Percentiles rank a stretch among this genome's conserved stretches.
Evolutionary conservation across 2,797 vertebrate species (phyloP).

Genomic region (Molossus alvarezi): DNA sequence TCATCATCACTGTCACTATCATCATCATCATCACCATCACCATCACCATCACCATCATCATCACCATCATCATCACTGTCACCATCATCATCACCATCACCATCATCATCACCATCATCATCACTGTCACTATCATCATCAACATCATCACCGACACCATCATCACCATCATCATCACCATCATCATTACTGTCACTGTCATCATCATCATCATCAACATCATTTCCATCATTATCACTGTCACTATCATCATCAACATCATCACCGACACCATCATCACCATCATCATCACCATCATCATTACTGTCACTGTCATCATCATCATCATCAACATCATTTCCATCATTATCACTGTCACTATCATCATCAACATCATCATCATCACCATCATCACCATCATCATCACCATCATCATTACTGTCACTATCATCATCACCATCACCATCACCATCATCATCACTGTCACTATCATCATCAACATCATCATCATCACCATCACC

Average conservation of each 20-base stretch:
- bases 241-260: no score
- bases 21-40: background rate
- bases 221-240: no score
- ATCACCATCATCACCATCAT: no score
- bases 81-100: background rate
- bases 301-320: no score
- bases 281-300: background rate
- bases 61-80: background rate
- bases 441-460: background rate
- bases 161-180: background rate
- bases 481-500: background rate
- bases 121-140: no score
- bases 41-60: background rate
- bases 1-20: background rate
- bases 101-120: background rate
- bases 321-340: rapidly evolving
- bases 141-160: background rate
- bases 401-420: no score
- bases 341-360: no score
- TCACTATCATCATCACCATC: no score
- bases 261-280: background rate
- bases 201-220: no score
- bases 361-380: no score
- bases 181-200: no score
- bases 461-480: background rate